These are phyloP conservation scores for Lepidochrysops patricia DNA, from an alignment of 2,888 invertebrate genomes.

Conservation along the genomic window DNA sequence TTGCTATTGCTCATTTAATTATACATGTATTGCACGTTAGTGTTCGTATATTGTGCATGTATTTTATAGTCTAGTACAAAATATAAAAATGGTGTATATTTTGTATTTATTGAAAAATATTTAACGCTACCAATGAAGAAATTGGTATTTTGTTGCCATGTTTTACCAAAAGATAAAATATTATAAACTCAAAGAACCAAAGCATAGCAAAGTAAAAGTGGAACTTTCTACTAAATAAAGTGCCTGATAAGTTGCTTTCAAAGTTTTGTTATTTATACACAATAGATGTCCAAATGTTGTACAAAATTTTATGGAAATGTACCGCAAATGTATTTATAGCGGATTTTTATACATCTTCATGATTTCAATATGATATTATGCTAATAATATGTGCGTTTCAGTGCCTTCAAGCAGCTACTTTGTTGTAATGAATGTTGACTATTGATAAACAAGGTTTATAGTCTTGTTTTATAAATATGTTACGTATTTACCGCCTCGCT, in stretches of 20 bases:
- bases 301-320: not conserved
- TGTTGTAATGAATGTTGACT: not conserved
- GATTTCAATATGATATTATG: not conserved
- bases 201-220: not conserved
- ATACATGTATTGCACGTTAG: not conserved
- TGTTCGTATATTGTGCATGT: constrained; percentile 3
- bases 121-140: not conserved
- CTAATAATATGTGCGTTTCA: not conserved
- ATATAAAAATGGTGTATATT: constrained; percentile 5
- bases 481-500: not conserved
- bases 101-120: constrained; percentile 3
- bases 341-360: not conserved
- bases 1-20: constrained; percentile 12
- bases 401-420: not conserved
- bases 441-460: constrained; percentile 1
- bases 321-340: not conserved
- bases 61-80: constrained; percentile 8
- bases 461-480: not conserved
- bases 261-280: constrained; percentile 9
- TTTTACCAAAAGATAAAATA: not conserved
- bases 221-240: constrained; percentile 20
- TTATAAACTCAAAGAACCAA: constrained; percentile 1
- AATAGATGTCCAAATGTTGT: constrained; percentile 4
- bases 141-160: constrained; percentile 12
- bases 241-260: constrained; percentile 15